Evolutionary conservation across 2,797 vertebrate species (phyloP), one percentile per base, ranked within the genome.

Genomic region (Cyclopterus lumpus): DNA sequence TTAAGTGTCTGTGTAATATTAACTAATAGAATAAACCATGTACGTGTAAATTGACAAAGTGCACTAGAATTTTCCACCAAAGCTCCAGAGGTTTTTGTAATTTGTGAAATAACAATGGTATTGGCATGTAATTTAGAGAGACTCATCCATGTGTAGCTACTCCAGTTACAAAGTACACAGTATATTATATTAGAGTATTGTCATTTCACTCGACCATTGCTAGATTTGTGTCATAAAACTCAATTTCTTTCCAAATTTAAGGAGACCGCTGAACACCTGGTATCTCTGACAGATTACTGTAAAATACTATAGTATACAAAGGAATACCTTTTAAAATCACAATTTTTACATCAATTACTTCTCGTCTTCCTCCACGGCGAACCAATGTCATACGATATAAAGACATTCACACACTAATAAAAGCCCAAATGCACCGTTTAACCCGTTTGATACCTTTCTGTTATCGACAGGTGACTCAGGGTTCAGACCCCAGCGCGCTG

Each of bases 401-500:
- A n/a, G n/a, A n/a, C n/a, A n/a, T n/a, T n/a, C n/a, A n/a, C n/a
- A n/a, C 22, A 38, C 5, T 53, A 49, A 34, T 49, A 34, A 49
- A 65, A 15, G 12, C 20, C 53, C 28, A 26, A 42, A 18, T 12
- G 2, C n/a, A 10, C 24, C 6, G 8, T 38, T 49, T 32, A 14
- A 44, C 18, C 9, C 53, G 10, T n/a, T n/a, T n/a, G 66, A 32
- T 42, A 0, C 66, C 6, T 67, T 60, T 78, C 5, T 88, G 12
- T 76, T 22, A 1, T 70, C n/a, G 1, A 90, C 97, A 99, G 96
- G 93, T 96, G 62, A 90, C 90, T 78, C 97, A 99, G 95, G 98
- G 98, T 66, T 99, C 97, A 51, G 97, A 99, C 90, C 96, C 98
- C 82, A 97, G 97, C 81, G 97, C 98, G 55, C 94, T 99, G 89